These are phyloP conservation scores for Geotrypetes seraphini DNA, from an alignment of 2,797 vertebrate genomes.

Conservation along the genomic window DNA sequence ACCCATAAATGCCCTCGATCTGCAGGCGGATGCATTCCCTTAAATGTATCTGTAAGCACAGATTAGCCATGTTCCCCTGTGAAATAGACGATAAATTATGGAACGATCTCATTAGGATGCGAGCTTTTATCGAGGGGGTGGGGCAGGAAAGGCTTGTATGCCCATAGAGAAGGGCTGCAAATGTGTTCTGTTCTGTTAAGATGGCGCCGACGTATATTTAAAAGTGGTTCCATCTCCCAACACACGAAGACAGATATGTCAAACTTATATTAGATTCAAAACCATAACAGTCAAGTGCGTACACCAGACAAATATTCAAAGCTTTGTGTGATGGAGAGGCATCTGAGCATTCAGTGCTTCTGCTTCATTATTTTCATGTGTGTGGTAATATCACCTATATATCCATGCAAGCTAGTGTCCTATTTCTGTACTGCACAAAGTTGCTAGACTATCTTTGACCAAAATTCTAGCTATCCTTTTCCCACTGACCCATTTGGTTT, in stretches of 20 bases:
- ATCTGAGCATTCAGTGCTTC: too few species aligned
- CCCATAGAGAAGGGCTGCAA: constrained; percentile 32
- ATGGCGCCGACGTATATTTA: constrained; percentile 45
- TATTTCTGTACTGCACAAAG: too few species aligned
- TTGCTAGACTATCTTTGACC: too few species aligned
- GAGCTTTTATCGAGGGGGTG: constrained; percentile 49
- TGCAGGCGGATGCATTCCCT: constrained; percentile 69
- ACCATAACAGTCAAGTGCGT: too few species aligned
- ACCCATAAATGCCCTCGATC: constrained; percentile 72
- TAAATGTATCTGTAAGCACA: constrained; percentile 85
- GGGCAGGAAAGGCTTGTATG: constrained; percentile 20
- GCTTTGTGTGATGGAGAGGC: too few species aligned
- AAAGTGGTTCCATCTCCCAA: constrained; percentile 9
- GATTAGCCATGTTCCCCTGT: constrained; percentile 64
- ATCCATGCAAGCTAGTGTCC: too few species aligned
- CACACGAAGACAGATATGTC: constrained; percentile 1
- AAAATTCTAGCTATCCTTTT: too few species aligned
- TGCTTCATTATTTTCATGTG: too few species aligned
- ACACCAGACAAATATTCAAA: too few species aligned
- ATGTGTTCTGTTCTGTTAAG: constrained; percentile 53
- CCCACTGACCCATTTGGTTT: too few species aligned
- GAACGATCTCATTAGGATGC: constrained; percentile 60
- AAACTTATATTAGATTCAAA: too few species aligned
- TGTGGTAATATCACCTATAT: too few species aligned
- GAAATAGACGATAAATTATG: constrained; percentile 71